A percentile compares a stretch with the other conserved stretches of the same genome.
phyloP scores from a whole-genome alignment of 2,113 vertebrate species.

The Phodopus roborovskii region DNA sequence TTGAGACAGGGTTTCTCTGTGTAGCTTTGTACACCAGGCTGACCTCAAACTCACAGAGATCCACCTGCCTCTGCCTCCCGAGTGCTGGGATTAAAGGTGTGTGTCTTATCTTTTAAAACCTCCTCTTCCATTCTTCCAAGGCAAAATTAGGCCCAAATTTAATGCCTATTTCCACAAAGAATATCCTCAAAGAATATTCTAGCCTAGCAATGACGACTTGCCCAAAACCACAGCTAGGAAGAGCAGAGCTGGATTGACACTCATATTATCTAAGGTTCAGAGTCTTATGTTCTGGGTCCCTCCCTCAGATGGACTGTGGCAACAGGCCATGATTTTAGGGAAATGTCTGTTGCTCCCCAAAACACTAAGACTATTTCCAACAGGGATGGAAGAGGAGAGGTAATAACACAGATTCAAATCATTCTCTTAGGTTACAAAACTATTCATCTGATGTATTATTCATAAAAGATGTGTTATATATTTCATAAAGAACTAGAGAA shows the following conservation, averaged over 20 bases:
- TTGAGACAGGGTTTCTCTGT: too few relatives aligned
- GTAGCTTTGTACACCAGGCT: too few relatives aligned
- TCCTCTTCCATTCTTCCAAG: neutral
- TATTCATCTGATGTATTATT: neutral
- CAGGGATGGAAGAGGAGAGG: neutral
- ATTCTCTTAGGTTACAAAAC: neutral
- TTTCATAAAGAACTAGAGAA: neutral
- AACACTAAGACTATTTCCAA: neutral
- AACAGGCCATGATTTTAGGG: neutral
- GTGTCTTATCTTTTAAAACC: neutral
- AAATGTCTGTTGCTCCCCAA: neutral
- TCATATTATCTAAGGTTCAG: neutral
- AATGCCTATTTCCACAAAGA: neutral
- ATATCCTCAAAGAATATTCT: neutral
- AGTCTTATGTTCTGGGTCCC: neutral
- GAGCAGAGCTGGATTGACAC: neutral
- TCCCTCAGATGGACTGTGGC: neutral
- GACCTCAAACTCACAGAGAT: too few relatives aligned
- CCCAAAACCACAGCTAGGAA: conserved; percentile 23
- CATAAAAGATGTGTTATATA: neutral
- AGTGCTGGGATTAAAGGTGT: too few relatives aligned
- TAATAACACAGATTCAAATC: conserved; percentile 44
- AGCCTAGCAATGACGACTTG: neutral
- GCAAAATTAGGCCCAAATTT: neutral
- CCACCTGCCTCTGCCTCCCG: too few relatives aligned